Evolutionary conservation across 2,113 vertebrate genomes (phyloP), one percentile per base, ranked within the genome.

Genomic region (Chaetodon auriga): DNA sequence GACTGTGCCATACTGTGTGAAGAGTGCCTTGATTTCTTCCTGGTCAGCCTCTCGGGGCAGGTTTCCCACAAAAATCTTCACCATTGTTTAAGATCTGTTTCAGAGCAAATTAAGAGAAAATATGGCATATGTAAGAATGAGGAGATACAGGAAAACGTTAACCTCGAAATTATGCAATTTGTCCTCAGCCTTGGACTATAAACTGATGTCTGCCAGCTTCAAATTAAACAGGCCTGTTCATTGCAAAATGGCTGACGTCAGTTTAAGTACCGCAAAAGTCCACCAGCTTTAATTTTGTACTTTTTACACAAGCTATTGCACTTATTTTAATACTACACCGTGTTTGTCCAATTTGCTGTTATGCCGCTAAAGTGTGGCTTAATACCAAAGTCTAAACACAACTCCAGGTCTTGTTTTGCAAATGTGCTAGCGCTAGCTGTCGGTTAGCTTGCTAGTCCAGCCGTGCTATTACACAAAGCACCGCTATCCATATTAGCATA

Each of bases 41-140:
- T 93, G 92, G 35, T 94, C 93, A 3, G 95, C 93, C 79, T 95
- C 95, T 18, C 86, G 84, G 1, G 96, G 95, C 49, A 96, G 91
- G 64, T 96, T 96, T 1, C 96, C 96, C 43, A 96, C 93, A 75
- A 96, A 96, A 19, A 96, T 96, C 88, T 96, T 96, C 77, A 96
- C 96, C 96, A 96, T 96, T 12, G 7, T 89, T 60, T 13, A 6
- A 57, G 16, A 81, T 75, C 87, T 92, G 73, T 48, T 35, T 3
- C 14, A 19, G 30, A 14, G 2, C 58, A 51, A 55, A 15, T 0
- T 43, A 9, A 9, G 45, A 10, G 60, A 15, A 43, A n/a, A 68
- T 60, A 1, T 4, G 5, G 23, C 36, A 53, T 1, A 55, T 9
- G 6, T 2, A 8, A 0, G 23, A 2, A 30, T 10, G 3, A 7